Evolutionary conservation across 2,113 vertebrate species (phyloP).

Genomic region (Hypanus sabinus): DNA sequence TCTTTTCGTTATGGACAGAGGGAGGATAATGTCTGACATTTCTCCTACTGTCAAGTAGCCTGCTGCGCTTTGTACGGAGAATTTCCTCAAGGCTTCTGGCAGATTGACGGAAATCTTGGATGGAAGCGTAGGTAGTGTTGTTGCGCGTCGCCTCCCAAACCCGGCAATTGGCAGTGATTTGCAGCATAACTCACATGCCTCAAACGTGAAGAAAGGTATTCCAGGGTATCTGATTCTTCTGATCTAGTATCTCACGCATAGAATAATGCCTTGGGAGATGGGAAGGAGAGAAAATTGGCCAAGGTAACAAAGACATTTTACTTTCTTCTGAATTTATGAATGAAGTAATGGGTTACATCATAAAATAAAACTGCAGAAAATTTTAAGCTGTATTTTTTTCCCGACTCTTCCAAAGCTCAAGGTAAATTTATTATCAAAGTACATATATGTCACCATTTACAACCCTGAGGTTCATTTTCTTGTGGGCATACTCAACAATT

Average conservation of each 20-base stretch:
- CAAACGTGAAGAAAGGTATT: background rate
- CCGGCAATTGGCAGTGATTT: background rate
- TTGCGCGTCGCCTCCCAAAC: background rate
- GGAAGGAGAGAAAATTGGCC: background rate
- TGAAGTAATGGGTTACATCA: background rate
- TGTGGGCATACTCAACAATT: too few relatives aligned
- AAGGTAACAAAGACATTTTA: background rate
- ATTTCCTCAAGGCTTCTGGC: background rate
- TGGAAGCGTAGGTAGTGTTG: background rate
- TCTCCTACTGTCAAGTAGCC: background rate
- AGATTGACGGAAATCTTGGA: background rate
- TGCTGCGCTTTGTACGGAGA: background rate
- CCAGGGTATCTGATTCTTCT: background rate
- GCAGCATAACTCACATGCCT: background rate
- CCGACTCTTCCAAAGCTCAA: too few relatives aligned
- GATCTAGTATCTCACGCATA: background rate
- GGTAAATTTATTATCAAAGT: too few relatives aligned
- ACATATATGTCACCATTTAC: too few relatives aligned
- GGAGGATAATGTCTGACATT: background rate
- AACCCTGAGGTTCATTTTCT: too few relatives aligned
- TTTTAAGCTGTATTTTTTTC: background rate
- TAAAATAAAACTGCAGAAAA: background rate
- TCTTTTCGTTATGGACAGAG: background rate
- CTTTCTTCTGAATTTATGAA: background rate
- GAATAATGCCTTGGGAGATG: background rate